phyloP scores from a whole-genome alignment of 2,797 vertebrate genomes.

The Hippoglossus hippoglossus region DNA sequence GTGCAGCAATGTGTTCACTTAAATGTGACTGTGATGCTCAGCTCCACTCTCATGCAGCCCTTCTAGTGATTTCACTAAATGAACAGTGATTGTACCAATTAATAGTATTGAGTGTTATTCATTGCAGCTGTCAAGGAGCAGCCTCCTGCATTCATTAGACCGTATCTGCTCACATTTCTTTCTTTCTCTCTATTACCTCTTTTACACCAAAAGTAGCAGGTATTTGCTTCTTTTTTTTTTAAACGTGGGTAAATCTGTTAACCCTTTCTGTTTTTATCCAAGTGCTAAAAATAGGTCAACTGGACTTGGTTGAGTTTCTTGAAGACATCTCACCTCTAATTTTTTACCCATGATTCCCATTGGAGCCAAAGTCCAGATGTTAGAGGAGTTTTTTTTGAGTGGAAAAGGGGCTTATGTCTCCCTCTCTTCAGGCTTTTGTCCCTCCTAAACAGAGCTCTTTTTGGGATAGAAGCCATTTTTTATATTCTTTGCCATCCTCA shows the following conservation, averaged over 20 bases:
- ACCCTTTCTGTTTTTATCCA: no score
- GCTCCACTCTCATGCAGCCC: slow-evolving; percentile 88
- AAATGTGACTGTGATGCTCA: slow-evolving; percentile 65
- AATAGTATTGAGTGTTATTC: slow-evolving; percentile 93
- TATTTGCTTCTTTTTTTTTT: no score
- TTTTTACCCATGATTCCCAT: no score
- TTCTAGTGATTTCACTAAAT: slow-evolving; percentile 91
- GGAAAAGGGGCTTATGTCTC: neutral
- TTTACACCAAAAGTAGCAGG: no score
- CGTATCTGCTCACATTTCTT: slow-evolving; percentile 33
- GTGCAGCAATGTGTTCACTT: slow-evolving; percentile 27
- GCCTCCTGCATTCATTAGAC: slow-evolving; percentile 59
- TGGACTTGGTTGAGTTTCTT: no score
- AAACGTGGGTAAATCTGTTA: no score
- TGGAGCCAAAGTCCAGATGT: no score
- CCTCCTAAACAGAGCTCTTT: no score
- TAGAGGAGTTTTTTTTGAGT: neutral
- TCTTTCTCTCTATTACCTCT: slow-evolving; percentile 2
- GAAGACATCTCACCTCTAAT: no score
- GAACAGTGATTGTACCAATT: slow-evolving; percentile 93
- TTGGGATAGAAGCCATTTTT: no score
- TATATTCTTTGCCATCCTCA: no score
- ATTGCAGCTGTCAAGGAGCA: slow-evolving; percentile 88
- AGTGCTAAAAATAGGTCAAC: no score
- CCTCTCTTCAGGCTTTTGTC: neutral